Base-by-base conservation (phyloP, 2,113 vertebrate species). In the Alligator mississippiensis region DNA sequence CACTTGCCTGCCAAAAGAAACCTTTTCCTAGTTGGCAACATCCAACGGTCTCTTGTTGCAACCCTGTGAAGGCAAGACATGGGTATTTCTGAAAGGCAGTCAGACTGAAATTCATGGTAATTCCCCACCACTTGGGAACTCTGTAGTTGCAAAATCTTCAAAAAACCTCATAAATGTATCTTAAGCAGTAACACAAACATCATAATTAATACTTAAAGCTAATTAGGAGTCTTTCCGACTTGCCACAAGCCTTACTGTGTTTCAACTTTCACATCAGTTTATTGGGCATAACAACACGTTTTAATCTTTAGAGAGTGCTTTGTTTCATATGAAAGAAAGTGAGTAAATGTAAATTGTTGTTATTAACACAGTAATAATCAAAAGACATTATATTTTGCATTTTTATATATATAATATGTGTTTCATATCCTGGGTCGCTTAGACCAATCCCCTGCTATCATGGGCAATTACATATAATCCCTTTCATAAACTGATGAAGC, bases 11-110 rank as follows among this genome's bases (percentile, higher is more conserved):
- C 17, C 27, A 25, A 72, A 87, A 80, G 1, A 0, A 0, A 11
- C 54, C 84, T 86, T 38, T 38, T 57, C 55, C 25, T n/a, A 81
- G 91, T 75, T 91, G 74, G 59, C 64, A 92, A 80, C 68, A 85
- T 38, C 61, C 93, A 58, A 92, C 90, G 81, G 90, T 21, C 47
- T 54, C 85, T 83, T 68, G 58, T 89, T 87, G 79, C 38, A 70
- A 77, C 76, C 59, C 90, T 94, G 7, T 47, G 59, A 74, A 91
- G 77, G 25, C 24, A 93, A 90, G 80, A 87, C 84, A 66, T 15
- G 82, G 27, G 80, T 89, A 87, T 94, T 92, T 47, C 78, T 88
- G 90, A n/a, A n/a, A 72, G 47, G 19, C 11, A 72, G 38, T 47
- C 34, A 64, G 27, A 89, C 6, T 54, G 72, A 85, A 88, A 89